These are phyloP conservation scores for Mimumesa dahlbomi DNA, from an alignment of 2,888 invertebrate species.

Conservation along the genomic window DNA sequence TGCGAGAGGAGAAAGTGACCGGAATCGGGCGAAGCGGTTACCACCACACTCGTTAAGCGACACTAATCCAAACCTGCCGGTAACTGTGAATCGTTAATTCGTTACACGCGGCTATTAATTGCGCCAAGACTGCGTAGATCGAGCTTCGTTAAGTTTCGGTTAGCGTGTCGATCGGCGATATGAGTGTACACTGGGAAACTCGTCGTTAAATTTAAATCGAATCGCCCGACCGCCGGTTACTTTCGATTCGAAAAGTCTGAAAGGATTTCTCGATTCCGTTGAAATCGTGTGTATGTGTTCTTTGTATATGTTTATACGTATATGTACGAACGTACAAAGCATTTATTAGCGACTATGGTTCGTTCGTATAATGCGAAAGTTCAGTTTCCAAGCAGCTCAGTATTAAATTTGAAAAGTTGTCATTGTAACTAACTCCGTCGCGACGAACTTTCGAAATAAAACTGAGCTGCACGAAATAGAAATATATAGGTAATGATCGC, in stretches of 20 bases:
- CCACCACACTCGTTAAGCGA: background rate
- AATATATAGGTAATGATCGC: too few species aligned
- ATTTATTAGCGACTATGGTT: too few species aligned
- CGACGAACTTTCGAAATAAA: too few species aligned
- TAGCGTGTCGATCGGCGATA: background rate
- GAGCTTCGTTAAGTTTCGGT: constrained; percentile 13
- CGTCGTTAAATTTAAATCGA: constrained; percentile 2
- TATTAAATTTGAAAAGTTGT: too few species aligned
- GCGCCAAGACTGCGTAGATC: constrained; percentile 1
- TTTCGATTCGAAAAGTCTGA: background rate
- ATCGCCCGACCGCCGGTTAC: background rate
- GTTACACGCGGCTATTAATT: constrained; percentile 9
- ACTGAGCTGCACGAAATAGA: too few species aligned
- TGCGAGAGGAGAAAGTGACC: background rate
- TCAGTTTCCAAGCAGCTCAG: too few species aligned
- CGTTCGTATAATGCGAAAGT: too few species aligned
- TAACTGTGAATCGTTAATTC: constrained; percentile 1
- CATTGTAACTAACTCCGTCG: too few species aligned
- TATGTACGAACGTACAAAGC: too few species aligned
- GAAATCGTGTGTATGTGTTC: background rate
- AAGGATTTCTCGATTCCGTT: background rate
- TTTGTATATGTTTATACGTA: too few species aligned
- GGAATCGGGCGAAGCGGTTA: background rate
- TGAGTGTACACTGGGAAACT: constrained; percentile 2
- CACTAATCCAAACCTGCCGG: background rate